Evolutionary conservation across 2,113 vertebrate genomes (phyloP).

Genomic region (Ceuthmochares aereus): DNA sequence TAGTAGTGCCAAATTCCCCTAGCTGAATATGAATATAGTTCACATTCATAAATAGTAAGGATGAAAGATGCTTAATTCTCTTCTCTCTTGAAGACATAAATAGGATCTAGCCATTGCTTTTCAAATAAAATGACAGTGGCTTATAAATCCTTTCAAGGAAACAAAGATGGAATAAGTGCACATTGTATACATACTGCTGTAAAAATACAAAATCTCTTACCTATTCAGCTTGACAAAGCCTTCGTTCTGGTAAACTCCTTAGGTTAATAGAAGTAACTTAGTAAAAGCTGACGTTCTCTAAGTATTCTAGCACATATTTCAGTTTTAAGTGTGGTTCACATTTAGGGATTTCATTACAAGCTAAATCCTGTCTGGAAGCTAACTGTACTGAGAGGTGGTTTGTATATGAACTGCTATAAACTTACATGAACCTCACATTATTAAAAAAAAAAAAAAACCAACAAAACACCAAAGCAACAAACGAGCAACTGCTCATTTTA

Average conservation of each 20-base stretch:
- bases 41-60: neutral
- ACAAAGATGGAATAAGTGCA: neutral
- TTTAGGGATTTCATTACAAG: conserved; percentile 50
- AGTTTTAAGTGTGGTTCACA: conserved; percentile 42
- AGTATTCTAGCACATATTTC: conserved; percentile 48
- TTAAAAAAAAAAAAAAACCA: neutral
- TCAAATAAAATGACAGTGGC: neutral
- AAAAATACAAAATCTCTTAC: conserved; percentile 67
- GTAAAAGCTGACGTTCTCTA: conserved; percentile 48
- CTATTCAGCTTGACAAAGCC: conserved; percentile 57
- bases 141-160: neutral
- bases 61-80: neutral
- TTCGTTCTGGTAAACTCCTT: conserved; percentile 61
- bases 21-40: neutral
- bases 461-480: neutral
- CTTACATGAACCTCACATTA: neutral
- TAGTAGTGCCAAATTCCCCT: neutral
- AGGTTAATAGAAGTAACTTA: conserved; percentile 64
- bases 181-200: neutral
- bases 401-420: conserved; percentile 34
- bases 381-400: conserved; percentile 7
- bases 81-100: neutral
- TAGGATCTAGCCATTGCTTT: neutral
- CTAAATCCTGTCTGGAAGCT: conserved; percentile 36
- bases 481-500: conserved; percentile 69